Percentiles rank a stretch among this genome's conserved stretches.
Evolutionary conservation across 1,140 invertebrate genomes (phyloP).

Genomic region (Trigoniulus corallinus): DNA sequence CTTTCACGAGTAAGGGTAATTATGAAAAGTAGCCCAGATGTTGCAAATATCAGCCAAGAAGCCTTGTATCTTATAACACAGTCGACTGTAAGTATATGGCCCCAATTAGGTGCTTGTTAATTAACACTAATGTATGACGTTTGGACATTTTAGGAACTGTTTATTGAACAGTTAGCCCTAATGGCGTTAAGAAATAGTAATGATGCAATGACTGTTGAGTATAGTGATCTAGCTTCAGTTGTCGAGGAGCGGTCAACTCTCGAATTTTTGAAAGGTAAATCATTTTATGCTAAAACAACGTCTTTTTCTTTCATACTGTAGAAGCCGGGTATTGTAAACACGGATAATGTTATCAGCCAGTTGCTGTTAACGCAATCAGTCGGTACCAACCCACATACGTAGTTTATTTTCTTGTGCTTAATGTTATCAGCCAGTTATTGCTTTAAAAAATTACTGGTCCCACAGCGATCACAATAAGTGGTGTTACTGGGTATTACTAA

Average conservation of each 20-base stretch:
- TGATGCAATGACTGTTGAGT: slow-evolving; percentile 14
- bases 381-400: slow-evolving; percentile 1
- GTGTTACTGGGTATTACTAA: too few species aligned
- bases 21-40: slow-evolving; percentile 8
- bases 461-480: too few species aligned
- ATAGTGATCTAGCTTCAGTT: slow-evolving; percentile 21
- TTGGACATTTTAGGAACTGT: slow-evolving; percentile 18
- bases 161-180: slow-evolving; percentile 20
- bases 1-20: neutral
- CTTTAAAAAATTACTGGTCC: neutral
- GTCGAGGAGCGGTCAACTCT: slow-evolving; percentile 19
- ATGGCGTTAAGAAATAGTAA: slow-evolving; percentile 17
- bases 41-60: slow-evolving; percentile 6
- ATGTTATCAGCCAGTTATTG: neutral
- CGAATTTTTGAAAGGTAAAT: slow-evolving; percentile 22
- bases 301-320: neutral
- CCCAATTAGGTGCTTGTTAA: neutral
- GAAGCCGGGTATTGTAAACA: neutral
- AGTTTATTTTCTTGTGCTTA: slow-evolving; percentile 8
- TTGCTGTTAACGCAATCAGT: neutral
- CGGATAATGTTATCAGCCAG: neutral
- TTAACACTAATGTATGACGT: neutral
- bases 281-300: neutral
- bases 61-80: neutral
- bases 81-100: neutral